phyloP scores from a whole-genome alignment of 2,113 vertebrate genomes.

The Oncorhynchus tshawytscha region DNA sequence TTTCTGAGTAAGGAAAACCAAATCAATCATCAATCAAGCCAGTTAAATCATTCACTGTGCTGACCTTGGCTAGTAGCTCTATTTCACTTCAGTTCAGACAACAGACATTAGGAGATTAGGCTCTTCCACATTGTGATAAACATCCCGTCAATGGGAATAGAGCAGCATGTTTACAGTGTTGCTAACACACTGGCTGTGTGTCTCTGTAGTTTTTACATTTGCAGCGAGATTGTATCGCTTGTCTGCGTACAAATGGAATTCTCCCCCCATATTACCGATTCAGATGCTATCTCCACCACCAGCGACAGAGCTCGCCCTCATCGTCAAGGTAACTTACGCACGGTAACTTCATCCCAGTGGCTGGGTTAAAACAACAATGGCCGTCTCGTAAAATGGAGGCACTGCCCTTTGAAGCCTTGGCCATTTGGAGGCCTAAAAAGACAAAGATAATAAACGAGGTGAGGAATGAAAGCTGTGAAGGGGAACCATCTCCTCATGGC shows the following conservation, averaged over 20 bases:
- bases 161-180: background rate
- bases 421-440: constrained; percentile 48
- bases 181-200: background rate
- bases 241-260: constrained; percentile 27
- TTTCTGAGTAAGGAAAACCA: background rate
- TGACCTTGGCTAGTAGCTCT: no score
- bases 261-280: constrained; percentile 14
- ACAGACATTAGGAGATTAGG: background rate
- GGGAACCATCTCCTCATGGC: background rate
- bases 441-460: constrained; percentile 48
- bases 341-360: constrained; percentile 63
- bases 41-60: no score
- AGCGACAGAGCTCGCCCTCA: constrained; percentile 34
- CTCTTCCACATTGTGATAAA: background rate
- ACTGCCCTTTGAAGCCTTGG: constrained; percentile 56
- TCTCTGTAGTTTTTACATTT: constrained; percentile 21
- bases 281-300: constrained; percentile 32
- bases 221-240: constrained; percentile 20
- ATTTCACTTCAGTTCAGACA: background rate
- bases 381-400: constrained; percentile 43
- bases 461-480: constrained; percentile 12
- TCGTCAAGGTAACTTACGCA: constrained; percentile 40
- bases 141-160: background rate
- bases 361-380: constrained; percentile 72
- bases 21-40: no score